phyloP scores from a whole-genome alignment of 2,888 invertebrate genomes.

The Anthrax anthrax region DNA sequence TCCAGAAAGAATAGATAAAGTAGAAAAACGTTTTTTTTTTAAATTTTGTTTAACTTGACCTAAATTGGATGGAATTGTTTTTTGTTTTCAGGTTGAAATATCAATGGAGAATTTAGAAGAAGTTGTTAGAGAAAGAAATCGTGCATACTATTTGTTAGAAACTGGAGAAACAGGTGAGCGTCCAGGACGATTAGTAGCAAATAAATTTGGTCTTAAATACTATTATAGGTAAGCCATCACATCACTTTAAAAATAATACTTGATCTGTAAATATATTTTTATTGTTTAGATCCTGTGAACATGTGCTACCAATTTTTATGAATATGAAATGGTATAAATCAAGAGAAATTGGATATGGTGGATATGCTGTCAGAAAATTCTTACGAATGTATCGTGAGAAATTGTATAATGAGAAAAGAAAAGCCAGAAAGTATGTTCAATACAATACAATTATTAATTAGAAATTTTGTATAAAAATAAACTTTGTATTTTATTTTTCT shows the following conservation, averaged over 20 bases:
- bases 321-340: slow-evolving; percentile 49
- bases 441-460: background rate
- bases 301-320: slow-evolving; percentile 49
- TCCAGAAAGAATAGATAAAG: slow-evolving; percentile 88
- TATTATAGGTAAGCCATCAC: slow-evolving; percentile 35
- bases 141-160: slow-evolving; percentile 78
- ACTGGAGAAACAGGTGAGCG: slow-evolving; percentile 74
- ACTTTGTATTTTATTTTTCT: slow-evolving; percentile 9
- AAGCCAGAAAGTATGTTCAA: slow-evolving; percentile 38
- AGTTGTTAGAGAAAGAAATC: slow-evolving; percentile 83
- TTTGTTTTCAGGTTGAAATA: slow-evolving; percentile 49
- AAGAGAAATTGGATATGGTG: slow-evolving; percentile 41
- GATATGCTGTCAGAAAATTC: slow-evolving; percentile 49
- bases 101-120: slow-evolving; percentile 89
- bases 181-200: slow-evolving; percentile 44
- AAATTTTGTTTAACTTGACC: background rate
- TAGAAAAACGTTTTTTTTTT: no score
- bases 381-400: slow-evolving; percentile 50
- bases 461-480: background rate
- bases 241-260: slow-evolving; percentile 3
- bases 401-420: slow-evolving; percentile 41
- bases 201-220: slow-evolving; percentile 45
- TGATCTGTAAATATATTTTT: no score
- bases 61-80: no score
- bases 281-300: slow-evolving; percentile 40